Conservation (phyloP, 2,888 invertebrate species). For the Oscheius myriophilus region DNA sequence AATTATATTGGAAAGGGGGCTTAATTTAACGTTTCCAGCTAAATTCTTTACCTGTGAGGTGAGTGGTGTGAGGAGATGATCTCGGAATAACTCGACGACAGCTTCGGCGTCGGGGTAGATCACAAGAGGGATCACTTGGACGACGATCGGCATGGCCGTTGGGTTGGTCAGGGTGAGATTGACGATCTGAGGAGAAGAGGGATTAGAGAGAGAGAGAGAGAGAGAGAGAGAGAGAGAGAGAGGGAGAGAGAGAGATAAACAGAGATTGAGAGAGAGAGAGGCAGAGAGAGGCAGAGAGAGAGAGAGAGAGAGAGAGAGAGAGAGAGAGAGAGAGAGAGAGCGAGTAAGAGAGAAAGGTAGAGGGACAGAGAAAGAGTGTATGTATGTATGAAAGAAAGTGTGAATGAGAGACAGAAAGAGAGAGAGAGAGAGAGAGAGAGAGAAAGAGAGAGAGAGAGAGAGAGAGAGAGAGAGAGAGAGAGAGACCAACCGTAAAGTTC, state of each 20-base stretch:
- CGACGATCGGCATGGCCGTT: slow-evolving; percentile 78
- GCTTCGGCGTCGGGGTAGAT: slow-evolving; percentile 79
- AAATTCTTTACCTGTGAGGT: slow-evolving; percentile 35
- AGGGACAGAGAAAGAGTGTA: slow-evolving; percentile 40
- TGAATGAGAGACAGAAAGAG: background rate
- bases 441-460: slow-evolving; percentile 33
- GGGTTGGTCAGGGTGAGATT: slow-evolving; percentile 82
- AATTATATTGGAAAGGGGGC: too few relatives aligned
- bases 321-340: slow-evolving; percentile 32
- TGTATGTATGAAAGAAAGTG: too few relatives aligned
- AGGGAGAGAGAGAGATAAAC: background rate
- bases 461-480: background rate
- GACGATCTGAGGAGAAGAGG: slow-evolving; percentile 72
- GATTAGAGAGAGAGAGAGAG: too few relatives aligned
- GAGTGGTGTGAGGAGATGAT: slow-evolving; percentile 42
- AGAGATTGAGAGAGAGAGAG: too few relatives aligned
- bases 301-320: background rate
- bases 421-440: slow-evolving; percentile 35
- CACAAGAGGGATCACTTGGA: slow-evolving; percentile 79
- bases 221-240: slow-evolving; percentile 31
- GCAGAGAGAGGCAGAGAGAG: background rate
- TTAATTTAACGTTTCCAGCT: too few relatives aligned
- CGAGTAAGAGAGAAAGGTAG: background rate
- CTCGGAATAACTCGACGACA: slow-evolving; percentile 72
- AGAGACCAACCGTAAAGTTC: slow-evolving; percentile 76